A percentile compares a stretch with the other conserved stretches of the same genome.
Evolutionary conservation across 2,888 invertebrate species (phyloP).

Genomic region (Celastrina argiolus): DNA sequence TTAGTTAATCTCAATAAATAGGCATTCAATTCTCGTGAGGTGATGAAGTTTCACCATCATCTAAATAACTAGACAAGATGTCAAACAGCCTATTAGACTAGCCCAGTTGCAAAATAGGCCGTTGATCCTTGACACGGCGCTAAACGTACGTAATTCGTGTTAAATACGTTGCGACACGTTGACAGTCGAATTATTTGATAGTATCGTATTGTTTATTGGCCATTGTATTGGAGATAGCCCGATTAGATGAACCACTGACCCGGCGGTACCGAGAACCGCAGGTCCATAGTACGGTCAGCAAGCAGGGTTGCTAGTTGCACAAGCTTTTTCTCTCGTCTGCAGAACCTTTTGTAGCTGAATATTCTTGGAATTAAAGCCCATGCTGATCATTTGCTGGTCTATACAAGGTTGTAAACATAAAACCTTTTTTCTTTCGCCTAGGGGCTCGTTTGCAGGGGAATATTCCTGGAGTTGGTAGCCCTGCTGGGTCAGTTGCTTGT

Average conservation of each 20-base stretch:
- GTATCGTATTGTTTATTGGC: constrained; percentile 23
- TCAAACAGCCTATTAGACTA: not conserved
- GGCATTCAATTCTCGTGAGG: too few species aligned
- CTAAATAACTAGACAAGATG: not conserved
- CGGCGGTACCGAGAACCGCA: constrained; percentile 57
- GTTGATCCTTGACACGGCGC: constrained; percentile 18
- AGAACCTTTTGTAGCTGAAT: not conserved
- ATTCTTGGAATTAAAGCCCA: not conserved
- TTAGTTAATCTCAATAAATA: too few species aligned
- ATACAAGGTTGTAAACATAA: not conserved
- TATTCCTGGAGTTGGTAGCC: not conserved
- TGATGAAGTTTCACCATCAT: not conserved
- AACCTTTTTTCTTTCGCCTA: not conserved
- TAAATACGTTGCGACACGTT: constrained; percentile 22
- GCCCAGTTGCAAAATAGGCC: constrained; percentile 7
- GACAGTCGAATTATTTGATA: constrained; percentile 25
- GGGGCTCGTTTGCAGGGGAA: not conserved
- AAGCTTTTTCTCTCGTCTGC: not conserved
- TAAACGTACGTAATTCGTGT: constrained; percentile 23
- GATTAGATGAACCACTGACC: constrained; percentile 63
- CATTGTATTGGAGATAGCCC: constrained; percentile 39
- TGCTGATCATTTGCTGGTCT: not conserved
- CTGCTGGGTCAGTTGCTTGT: constrained; percentile 37
- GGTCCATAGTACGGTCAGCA: constrained; percentile 65
- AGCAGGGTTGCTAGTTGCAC: constrained; percentile 35